Percentiles rank a stretch among this genome's conserved stretches.
Evolutionary conservation across 2,888 invertebrate species (phyloP).

Genomic region (Plusia festucae): DNA sequence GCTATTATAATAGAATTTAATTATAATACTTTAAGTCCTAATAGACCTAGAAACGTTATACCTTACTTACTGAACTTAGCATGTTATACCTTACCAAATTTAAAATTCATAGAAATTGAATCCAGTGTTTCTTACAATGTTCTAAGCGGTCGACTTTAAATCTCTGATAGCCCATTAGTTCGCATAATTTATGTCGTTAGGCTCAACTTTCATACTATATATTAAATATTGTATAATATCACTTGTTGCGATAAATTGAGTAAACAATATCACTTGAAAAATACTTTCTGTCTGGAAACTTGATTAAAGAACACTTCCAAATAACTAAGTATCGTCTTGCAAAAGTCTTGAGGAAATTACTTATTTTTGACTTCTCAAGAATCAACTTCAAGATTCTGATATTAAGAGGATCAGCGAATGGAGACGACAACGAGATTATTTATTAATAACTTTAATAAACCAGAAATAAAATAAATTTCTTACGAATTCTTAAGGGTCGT

Average conservation of each 20-base stretch:
- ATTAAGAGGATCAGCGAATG: slow-evolving; percentile 1
- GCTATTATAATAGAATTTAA: no score
- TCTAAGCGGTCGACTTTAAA: no score
- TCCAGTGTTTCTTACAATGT: no score
- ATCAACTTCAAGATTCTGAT: background rate
- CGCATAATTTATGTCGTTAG: no score
- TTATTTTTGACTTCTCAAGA: slow-evolving; percentile 6
- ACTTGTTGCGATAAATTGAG: background rate
- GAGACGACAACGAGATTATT: background rate
- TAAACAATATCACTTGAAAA: background rate
- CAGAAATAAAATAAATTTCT: background rate
- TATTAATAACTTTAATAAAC: background rate
- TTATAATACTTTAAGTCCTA: no score
- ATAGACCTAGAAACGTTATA: no score
- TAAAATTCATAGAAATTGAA: no score
- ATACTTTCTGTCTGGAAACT: slow-evolving; percentile 5
- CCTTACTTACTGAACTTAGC: no score
- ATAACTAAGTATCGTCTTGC: slow-evolving; percentile 20
- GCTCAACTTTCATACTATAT: no score
- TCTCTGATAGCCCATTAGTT: background rate
- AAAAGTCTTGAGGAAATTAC: slow-evolving; percentile 20
- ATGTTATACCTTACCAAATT: no score
- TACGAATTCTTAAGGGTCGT: background rate
- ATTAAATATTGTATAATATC: no score
- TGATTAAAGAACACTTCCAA: slow-evolving; percentile 4